Conservation (phyloP, 2,888 invertebrate species). For the Ophion ventricosus region DNA sequence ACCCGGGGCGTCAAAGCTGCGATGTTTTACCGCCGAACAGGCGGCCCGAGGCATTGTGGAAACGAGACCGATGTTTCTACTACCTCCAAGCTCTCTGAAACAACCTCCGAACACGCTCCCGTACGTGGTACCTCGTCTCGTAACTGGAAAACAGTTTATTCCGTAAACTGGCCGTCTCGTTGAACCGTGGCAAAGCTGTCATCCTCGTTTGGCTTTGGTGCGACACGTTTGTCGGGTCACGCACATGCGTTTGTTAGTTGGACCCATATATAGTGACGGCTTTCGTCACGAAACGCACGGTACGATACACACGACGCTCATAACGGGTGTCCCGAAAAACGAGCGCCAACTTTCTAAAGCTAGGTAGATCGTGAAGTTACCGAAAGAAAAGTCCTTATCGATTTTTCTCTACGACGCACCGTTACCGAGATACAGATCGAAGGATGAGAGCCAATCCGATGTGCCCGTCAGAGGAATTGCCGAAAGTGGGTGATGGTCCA, state of each 20-base stretch:
- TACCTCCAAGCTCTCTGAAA: slow-evolving; percentile 20
- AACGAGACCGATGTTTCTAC: slow-evolving; percentile 43
- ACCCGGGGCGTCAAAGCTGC: slow-evolving; percentile 41
- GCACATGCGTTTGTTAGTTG: slow-evolving; percentile 58
- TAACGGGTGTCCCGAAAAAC: slow-evolving; percentile 7
- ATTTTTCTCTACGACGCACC: background rate
- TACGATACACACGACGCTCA: background rate
- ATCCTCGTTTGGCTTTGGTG: slow-evolving; percentile 63
- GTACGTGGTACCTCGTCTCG: slow-evolving; percentile 48
- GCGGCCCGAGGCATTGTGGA: slow-evolving; percentile 43
- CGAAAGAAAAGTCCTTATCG: background rate
- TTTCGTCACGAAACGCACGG: slow-evolving; percentile 39
- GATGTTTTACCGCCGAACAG: slow-evolving; percentile 16
- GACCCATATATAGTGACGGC: slow-evolving; percentile 48
- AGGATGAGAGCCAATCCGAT: background rate
- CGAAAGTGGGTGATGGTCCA: background rate
- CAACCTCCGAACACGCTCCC: slow-evolving; percentile 39
- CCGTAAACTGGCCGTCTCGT: slow-evolving; percentile 65
- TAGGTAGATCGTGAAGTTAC: background rate
- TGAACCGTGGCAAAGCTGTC: slow-evolving; percentile 66
- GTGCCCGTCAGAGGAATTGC: background rate
- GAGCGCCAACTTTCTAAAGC: background rate
- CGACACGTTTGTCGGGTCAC: slow-evolving; percentile 62
- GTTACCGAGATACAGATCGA: background rate
- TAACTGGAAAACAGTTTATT: slow-evolving; percentile 65